Evolutionary conservation across 2,888 invertebrate genomes (phyloP).

Genomic region (Drepana falcataria): DNA sequence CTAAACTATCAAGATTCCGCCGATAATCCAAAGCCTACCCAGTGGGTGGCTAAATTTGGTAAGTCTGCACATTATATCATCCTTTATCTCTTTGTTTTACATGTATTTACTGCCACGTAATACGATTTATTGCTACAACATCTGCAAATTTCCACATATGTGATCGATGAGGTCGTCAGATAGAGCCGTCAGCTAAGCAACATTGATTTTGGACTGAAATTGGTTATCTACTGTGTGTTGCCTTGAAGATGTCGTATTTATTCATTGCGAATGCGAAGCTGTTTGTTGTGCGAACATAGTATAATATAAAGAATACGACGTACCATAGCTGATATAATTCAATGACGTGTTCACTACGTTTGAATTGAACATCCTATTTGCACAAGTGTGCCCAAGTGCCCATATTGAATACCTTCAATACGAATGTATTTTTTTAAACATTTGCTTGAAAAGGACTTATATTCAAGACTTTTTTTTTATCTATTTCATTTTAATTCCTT

Average conservation of each 20-base stretch:
- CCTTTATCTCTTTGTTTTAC: constrained; percentile 7
- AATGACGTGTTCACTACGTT: constrained; percentile 28
- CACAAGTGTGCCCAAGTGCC: too few relatives aligned
- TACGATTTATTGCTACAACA: background rate
- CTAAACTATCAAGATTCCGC: constrained; percentile 89
- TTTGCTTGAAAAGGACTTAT: too few relatives aligned
- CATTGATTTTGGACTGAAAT: background rate
- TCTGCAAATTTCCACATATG: background rate
- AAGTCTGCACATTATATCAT: constrained; percentile 43
- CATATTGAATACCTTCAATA: too few relatives aligned
- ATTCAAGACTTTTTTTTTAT: too few relatives aligned
- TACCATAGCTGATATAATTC: too few relatives aligned
- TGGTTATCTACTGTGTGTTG: background rate
- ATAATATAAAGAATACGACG: too few relatives aligned
- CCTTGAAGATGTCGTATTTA: constrained; percentile 4
- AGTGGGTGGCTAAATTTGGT: constrained; percentile 88
- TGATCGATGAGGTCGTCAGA: background rate
- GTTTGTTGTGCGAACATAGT: constrained; percentile 10
- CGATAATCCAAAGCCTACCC: constrained; percentile 87
- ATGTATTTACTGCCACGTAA: constrained; percentile 5
- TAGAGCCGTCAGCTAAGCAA: background rate
- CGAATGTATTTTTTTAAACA: too few relatives aligned
- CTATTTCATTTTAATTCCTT: too few relatives aligned
- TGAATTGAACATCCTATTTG: too few relatives aligned
- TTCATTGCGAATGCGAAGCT: constrained; percentile 8